Evolutionary conservation across 2,888 invertebrate genomes (phyloP), one percentile per base, ranked within the genome.

Genomic region (Brassicogethes aeneus): DNA sequence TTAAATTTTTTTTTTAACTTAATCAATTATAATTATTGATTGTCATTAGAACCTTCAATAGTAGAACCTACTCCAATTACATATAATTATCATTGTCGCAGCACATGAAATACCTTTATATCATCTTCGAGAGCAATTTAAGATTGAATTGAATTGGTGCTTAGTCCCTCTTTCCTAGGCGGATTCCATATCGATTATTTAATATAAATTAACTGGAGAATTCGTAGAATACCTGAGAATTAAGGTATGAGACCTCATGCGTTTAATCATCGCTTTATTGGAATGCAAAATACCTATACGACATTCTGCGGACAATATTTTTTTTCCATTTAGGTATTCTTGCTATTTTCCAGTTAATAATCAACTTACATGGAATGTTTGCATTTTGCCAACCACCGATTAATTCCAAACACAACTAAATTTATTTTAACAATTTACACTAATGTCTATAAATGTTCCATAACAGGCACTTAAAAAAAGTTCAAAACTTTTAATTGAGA

Each of bases 101-200:
- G 48, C 51, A 48, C 50, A 50, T 48, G 53, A 51, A 53, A 53
- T 53, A 53, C 53, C 53, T 47, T n/a, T n/a, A n/a, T n/a, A 48
- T 51, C 51, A 50, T 53, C 51, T 48, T 51, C 48, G 47, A 40
- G 44, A 41, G 47, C 41, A 49, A 51, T 52, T 50, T 48, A 39
- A 47, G 49, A 47, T 43, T 42, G 42, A 10, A 23, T 23, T 23
- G 5, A 10, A 23, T 23, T 23, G 5, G 23, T 44, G 40, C 46
- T 44, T 37, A 40, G 33, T 37, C 40, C 38, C 39, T 39, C 33
- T 39, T 39, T 44, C 39, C 42, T 44, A 40, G 47, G 45, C 36
- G 40, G 45, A 53, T 53, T 50, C 53, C 51, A 34, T 41, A 53
- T 53, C 47, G 53, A 53, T 53, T 50, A 50, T 43, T 43, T 47